These are phyloP conservation scores for Vicugna pacos DNA, from an alignment of 2,113 vertebrate species.

Conservation along the genomic window DNA sequence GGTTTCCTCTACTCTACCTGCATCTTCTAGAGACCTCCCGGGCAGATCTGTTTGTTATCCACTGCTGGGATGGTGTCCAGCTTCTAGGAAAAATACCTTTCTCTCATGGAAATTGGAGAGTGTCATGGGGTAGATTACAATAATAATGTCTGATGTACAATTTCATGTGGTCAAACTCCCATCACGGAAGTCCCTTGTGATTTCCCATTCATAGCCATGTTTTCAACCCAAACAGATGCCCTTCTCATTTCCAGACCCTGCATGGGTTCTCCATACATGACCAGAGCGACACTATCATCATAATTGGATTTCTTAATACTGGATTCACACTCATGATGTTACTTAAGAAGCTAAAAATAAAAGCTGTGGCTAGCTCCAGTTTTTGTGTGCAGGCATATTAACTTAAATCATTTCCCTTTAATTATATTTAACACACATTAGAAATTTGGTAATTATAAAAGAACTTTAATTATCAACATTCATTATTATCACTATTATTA, in stretches of 20 bases:
- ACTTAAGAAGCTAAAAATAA: slow-evolving; percentile 72
- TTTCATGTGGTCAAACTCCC: slow-evolving; percentile 29
- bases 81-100: slow-evolving; percentile 16
- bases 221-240: slow-evolving; percentile 37
- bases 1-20: neutral
- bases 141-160: neutral
- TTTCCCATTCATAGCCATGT: neutral
- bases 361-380: slow-evolving; percentile 63
- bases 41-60: neutral
- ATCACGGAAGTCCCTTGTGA: neutral
- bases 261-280: neutral
- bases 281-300: neutral
- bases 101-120: neutral
- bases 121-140: neutral
- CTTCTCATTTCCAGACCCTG: neutral
- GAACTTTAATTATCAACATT: slow-evolving; percentile 82
- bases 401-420: slow-evolving; percentile 74
- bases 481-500: slow-evolving; percentile 82
- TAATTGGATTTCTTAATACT: slow-evolving; percentile 58
- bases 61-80: neutral
- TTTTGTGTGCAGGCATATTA: slow-evolving; percentile 69
- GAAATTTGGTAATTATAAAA: slow-evolving; percentile 78
- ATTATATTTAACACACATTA: slow-evolving; percentile 79
- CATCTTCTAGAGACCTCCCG: neutral
- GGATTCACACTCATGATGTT: slow-evolving; percentile 51